These are phyloP conservation scores for Limnothrissa miodon DNA, from an alignment of 2,113 vertebrate species.

Conservation along the genomic window DNA sequence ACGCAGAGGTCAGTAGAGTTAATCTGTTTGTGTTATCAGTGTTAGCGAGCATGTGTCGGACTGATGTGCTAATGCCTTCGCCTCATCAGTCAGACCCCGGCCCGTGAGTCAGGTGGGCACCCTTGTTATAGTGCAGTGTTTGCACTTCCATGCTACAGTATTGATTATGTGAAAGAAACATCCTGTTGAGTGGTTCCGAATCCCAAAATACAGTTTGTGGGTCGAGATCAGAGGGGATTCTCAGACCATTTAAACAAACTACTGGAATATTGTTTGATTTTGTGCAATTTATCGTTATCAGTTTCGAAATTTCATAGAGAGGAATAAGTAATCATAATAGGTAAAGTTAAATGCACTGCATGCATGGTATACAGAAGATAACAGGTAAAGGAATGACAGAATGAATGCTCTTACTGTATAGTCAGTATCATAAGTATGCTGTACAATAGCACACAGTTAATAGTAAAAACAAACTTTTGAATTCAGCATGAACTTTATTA, in stretches of 20 bases:
- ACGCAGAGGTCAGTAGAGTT: neutral
- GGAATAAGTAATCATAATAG: neutral
- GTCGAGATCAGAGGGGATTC: neutral
- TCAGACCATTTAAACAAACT: neutral
- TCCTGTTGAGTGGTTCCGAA: neutral
- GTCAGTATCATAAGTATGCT: neutral
- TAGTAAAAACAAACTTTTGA: neutral
- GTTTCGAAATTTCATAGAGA: neutral
- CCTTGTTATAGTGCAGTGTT: neutral
- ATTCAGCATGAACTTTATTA: neutral
- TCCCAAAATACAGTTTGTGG: neutral
- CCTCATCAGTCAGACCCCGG: slow-evolving; percentile 10
- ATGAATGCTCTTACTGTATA: neutral
- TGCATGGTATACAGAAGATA: neutral
- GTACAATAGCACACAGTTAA: neutral
- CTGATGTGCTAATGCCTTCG: slow-evolving; percentile 15
- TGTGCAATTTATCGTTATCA: neutral
- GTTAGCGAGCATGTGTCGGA: neutral
- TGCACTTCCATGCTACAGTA: neutral
- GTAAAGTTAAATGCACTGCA: neutral
- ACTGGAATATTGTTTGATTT: neutral
- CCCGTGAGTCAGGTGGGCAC: neutral
- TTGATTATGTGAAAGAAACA: neutral
- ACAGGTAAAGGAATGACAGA: neutral
- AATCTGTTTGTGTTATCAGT: slow-evolving; percentile 21